Conservation (phyloP, 2,888 invertebrate species). For the Epinotia ramella region DNA sequence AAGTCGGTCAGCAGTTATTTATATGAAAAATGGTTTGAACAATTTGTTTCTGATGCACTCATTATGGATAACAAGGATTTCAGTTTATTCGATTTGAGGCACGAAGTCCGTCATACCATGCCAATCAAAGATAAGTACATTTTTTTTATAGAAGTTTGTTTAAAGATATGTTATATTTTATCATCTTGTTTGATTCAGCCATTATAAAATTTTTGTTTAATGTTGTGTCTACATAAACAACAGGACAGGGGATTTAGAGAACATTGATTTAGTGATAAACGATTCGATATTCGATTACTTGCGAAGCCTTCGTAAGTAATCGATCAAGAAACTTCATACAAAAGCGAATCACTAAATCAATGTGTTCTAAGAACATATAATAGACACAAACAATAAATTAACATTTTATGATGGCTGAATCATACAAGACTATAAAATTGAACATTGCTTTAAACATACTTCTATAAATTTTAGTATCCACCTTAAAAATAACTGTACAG, state of each 20-base stretch:
- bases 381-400: slow-evolving; percentile 31
- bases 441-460: slow-evolving; percentile 18
- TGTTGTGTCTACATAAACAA: slow-evolving; percentile 10
- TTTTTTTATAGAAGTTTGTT: slow-evolving; percentile 49
- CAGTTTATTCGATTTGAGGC: background rate
- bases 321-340: background rate
- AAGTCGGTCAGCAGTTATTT: background rate
- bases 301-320: background rate
- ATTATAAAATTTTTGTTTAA: slow-evolving; percentile 30
- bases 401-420: slow-evolving; percentile 27
- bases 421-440: slow-evolving; percentile 27
- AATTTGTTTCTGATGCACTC: background rate
- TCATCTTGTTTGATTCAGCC: slow-evolving; percentile 16
- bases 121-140: slow-evolving; percentile 44
- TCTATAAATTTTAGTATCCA: slow-evolving; percentile 57
- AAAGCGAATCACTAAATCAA: background rate
- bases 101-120: too few relatives aligned
- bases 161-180: slow-evolving; percentile 20
- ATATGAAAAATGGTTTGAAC: background rate
- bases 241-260: background rate
- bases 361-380: background rate
- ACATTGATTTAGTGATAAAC: background rate
- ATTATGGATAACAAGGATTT: background rate
- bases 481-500: slow-evolving; percentile 63
- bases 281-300: background rate